Evolutionary conservation across 2,113 vertebrate species (phyloP), one percentile per base, ranked within the genome.

Genomic region (Dasyornis broadbenti): DNA sequence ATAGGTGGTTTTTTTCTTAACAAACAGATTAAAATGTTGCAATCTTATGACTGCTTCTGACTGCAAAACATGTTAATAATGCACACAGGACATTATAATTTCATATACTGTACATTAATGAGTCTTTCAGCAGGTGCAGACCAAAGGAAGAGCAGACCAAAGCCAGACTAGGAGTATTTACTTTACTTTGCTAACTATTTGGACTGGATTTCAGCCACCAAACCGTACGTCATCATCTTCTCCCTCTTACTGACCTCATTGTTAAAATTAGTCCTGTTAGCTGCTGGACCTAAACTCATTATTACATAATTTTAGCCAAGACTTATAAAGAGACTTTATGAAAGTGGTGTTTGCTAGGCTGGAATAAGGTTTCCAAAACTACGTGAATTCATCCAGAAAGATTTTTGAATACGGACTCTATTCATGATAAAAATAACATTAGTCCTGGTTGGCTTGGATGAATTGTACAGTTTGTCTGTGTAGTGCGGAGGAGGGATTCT

Each of bases 51-150:
- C 37, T 64, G 17, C 20, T 77, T 7, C 27, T 57, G 28, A 49
- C 18, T 47, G 30, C 28, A 19, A 9, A 73, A n/a, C 20, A 54
- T 44, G 18, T n/a, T 82, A 81, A 56, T 63, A 72, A 33, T 13
- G 11, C 11, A 78, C 44, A 70, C 10, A n/a, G 40, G 14, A 35
- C 19, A 37, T 47, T 82, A 56, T 27, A 76, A 56, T 80, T 87
- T 80, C 35, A 66, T 68, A 52, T 45, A 52, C 23, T 44, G 21
- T 82, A 90, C n/a, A 53, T 91, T 88, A 95, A 39, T 72, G 22
- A 54, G 39, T 68, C 92, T 96, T 97, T 96, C 88, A 95, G 72
- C 92, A 96, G 82, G 68, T 96, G 94, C 50, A 91, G 64, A 45
- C 86, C 39, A 45, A 52, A 76, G 33, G 37, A 97, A 50, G 42